phyloP scores from a whole-genome alignment of 2,888 invertebrate genomes.

The Aethes cnicana region DNA sequence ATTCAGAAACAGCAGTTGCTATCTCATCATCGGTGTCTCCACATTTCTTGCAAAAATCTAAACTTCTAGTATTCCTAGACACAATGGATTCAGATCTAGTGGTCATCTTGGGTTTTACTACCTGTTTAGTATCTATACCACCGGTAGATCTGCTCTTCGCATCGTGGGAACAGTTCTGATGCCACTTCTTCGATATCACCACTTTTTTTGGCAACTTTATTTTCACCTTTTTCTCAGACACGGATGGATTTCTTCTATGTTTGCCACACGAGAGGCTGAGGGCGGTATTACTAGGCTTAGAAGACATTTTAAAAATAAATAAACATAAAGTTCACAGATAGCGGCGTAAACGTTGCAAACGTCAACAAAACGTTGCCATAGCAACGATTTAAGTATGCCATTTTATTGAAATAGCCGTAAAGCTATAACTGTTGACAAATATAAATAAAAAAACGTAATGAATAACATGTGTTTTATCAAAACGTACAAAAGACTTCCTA shows the following conservation, averaged over 20 bases:
- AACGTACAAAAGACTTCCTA: too few species aligned
- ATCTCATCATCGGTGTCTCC: conserved; percentile 45
- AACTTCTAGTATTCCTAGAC: conserved; percentile 34
- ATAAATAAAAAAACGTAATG: too few species aligned
- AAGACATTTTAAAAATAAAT: conserved; percentile 31
- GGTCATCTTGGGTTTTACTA: conserved; percentile 47
- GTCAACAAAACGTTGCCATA: conserved; percentile 40
- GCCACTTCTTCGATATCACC: conserved; percentile 46
- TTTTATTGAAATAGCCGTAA: not conserved
- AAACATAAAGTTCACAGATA: not conserved
- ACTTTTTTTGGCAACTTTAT: conserved; percentile 49
- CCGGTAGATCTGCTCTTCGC: conserved; percentile 55
- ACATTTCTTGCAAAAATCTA: conserved; percentile 48
- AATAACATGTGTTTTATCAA: too few species aligned
- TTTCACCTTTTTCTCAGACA: conserved; percentile 19
- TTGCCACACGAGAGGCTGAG: conserved; percentile 36
- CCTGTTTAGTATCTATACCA: conserved; percentile 36
- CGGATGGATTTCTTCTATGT: conserved; percentile 33
- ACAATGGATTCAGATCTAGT: conserved; percentile 59
- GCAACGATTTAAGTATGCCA: conserved; percentile 30
- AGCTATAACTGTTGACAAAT: not conserved
- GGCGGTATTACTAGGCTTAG: conserved; percentile 21
- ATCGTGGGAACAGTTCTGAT: conserved; percentile 36
- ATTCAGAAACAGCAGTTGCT: conserved; percentile 10
- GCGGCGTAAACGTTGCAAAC: conserved; percentile 5